phyloP scores from a whole-genome alignment of 2,113 vertebrate genomes.

The Garra rufa region DNA sequence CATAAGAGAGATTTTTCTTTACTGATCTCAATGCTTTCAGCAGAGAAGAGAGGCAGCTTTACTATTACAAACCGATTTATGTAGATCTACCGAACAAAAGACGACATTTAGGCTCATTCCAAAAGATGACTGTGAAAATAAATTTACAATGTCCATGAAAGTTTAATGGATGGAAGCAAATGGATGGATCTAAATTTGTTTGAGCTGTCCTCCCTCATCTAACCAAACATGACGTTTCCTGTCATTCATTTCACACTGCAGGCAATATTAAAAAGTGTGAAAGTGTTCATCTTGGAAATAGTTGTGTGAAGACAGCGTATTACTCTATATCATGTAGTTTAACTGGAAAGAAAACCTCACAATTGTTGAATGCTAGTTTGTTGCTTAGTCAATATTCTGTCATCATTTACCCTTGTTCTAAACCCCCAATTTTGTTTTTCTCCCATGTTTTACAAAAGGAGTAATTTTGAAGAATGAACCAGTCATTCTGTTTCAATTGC shows the following conservation, averaged over 20 bases:
- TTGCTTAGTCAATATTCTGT: background rate
- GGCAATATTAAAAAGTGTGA: background rate
- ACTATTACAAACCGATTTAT: slow-evolving; percentile 31
- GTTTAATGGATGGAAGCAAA: slow-evolving; percentile 3
- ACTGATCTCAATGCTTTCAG: slow-evolving; percentile 59
- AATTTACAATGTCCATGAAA: background rate
- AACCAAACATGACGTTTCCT: slow-evolving; percentile 14
- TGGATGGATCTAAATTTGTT: slow-evolving; percentile 3
- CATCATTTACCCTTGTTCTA: background rate
- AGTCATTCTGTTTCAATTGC: background rate
- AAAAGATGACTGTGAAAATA: slow-evolving; percentile 6
- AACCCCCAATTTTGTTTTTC: background rate
- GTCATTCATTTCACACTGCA: background rate
- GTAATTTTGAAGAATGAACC: background rate
- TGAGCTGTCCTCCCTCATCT: background rate
- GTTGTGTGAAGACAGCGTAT: background rate
- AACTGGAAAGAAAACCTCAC: background rate
- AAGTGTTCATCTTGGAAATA: background rate
- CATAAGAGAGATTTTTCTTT: slow-evolving; percentile 60
- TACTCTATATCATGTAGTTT: background rate
- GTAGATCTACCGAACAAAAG: slow-evolving; percentile 7
- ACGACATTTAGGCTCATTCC: background rate
- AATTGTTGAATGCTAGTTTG: background rate
- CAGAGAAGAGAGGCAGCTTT: slow-evolving; percentile 50
- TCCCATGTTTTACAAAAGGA: background rate